phyloP scores from a whole-genome alignment of 2,797 vertebrate genomes.

The Paramormyrops hopkinsi region DNA sequence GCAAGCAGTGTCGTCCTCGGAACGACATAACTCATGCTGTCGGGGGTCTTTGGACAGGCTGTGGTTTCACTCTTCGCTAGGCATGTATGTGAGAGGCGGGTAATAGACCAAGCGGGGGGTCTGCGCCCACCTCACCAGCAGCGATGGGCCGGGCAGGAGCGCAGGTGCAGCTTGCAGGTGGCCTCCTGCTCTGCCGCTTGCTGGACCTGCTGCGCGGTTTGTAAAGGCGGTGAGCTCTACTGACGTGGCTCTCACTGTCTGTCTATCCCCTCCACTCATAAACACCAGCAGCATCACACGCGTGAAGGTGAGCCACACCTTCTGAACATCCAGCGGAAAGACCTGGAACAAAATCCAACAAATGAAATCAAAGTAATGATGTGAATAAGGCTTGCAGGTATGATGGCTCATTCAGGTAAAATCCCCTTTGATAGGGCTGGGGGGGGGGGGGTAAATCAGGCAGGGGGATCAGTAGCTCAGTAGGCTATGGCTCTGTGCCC shows the following conservation, averaged over 20 bases:
- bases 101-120: background rate
- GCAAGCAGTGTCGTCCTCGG: background rate
- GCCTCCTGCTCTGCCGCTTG: too few relatives aligned
- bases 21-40: background rate
- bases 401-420: background rate
- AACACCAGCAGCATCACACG: background rate
- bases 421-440: background rate
- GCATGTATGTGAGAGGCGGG: background rate
- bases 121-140: background rate
- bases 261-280: background rate
- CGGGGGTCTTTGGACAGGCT: background rate
- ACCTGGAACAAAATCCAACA: background rate
- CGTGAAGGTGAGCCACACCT: background rate
- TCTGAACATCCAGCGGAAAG: background rate
- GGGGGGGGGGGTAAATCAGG: background rate
- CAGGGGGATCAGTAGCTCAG: background rate
- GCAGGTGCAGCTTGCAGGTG: background rate
- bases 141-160: background rate
- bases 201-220: background rate
- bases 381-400: background rate
- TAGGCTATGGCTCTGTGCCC: background rate
- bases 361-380: constrained; percentile 2
- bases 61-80: background rate
- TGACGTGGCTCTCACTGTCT: background rate
- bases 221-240: background rate